These are phyloP conservation scores for Hapalemur alaotrensis DNA, from an alignment of 2,797 vertebrate species.

Conservation along the genomic window DNA sequence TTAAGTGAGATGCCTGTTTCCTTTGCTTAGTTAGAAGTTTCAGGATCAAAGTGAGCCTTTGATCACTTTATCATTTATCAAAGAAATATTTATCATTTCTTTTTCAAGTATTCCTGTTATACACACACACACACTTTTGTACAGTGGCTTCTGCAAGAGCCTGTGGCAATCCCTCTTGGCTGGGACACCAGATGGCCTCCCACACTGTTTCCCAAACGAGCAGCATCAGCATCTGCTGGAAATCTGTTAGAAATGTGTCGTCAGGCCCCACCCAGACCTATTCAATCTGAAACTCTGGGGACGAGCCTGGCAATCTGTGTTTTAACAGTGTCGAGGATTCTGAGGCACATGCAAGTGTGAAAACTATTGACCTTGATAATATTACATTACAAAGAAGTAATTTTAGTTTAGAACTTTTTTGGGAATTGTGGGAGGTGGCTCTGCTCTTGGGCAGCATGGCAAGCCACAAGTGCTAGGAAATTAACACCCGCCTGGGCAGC, in stretches of 20 bases:
- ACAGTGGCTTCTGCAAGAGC: not conserved
- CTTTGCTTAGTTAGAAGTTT: slow-evolving; percentile 11
- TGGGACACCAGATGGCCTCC: not conserved
- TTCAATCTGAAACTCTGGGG: not conserved
- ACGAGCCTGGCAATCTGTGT: too few species aligned
- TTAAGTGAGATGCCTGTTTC: not conserved
- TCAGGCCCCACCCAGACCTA: not conserved
- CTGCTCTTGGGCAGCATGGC: not conserved
- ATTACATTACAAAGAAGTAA: not conserved
- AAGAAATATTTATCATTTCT: not conserved
- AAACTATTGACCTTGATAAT: not conserved
- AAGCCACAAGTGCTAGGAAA: not conserved
- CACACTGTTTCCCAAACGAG: too few species aligned
- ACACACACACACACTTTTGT: not conserved
- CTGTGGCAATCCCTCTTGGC: not conserved
- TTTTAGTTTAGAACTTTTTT: not conserved
- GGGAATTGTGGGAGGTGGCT: not conserved
- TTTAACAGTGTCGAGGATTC: not conserved
- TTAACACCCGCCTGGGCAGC: not conserved
- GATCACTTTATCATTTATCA: not conserved
- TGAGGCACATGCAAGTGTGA: not conserved
- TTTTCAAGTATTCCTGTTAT: not conserved
- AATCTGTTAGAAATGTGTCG: not conserved
- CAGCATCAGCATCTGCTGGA: too few species aligned
- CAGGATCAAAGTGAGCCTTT: not conserved